Evolutionary conservation across 2,797 vertebrate genomes (phyloP), one percentile per base, ranked within the genome.

Genomic region (Hoplostethus mediterraneus): DNA sequence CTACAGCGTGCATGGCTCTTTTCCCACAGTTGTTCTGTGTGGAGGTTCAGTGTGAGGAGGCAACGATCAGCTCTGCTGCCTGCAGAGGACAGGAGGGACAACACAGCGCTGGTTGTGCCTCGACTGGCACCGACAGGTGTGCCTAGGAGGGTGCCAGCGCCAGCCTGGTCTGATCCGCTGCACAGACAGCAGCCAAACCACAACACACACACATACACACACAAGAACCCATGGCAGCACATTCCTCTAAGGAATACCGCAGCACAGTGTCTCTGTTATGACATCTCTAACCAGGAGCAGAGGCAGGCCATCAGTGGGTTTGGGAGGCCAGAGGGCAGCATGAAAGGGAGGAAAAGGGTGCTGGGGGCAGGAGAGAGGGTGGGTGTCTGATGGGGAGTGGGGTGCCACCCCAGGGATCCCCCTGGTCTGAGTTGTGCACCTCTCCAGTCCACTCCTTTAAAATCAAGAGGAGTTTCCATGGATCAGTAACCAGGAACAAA

Each of bases 121-220:
- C 73, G 88, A 94, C 65, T 71, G 92, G 85, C 88, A 89, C 67
- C 33, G 79, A 82, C 92, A 94, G 93, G 91, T 92, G 93, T 73
- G 62, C 33, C 49, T 53, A 14, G 36, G 63, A 85, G 66, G 67
- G 36, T 81, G 81, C 80, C 75, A 86, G 82, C 14, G 16, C 49
- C 44, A 11, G 68, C 60, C 59, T 21, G 68, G 75, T 53, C 67
- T 73, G 71, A 76, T 77, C 75, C 59, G 8, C 55, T 65, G 31
- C 57, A 69, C 31, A 57, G 56, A 79, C 66, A 44, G 58, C 67
- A 62, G 79, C 75, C 79, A 85, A 85, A 78, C 79, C 28, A 28
- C 42, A 52, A 28, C 42, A 52, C 53, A 63, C 51, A 51, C 51
- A 42, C 57, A 71, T 38, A 45, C 49, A 48, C 45, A 63, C 72